A percentile compares a stretch with the other conserved stretches of the same genome.
These are phyloP conservation scores for Gymnorhina tibicen DNA, from an alignment of 2,113 vertebrate species.

Conservation along the genomic window DNA sequence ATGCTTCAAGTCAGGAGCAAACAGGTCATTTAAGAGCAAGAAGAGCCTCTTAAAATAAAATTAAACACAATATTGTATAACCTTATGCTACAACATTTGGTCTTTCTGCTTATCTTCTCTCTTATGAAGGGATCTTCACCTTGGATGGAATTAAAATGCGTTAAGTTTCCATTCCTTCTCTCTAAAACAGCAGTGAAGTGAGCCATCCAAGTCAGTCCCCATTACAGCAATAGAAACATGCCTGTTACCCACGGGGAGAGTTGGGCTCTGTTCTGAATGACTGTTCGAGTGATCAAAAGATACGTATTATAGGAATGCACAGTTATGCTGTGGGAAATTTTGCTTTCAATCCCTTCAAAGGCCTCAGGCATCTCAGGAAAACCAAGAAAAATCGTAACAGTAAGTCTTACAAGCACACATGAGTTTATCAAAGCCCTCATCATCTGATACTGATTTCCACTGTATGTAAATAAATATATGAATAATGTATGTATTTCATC, in stretches of 20 bases:
- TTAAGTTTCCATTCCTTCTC: neutral
- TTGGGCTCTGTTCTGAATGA: neutral
- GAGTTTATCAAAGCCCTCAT: neutral
- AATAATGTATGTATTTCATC: neutral
- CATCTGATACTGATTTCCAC: neutral
- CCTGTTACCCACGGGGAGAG: neutral
- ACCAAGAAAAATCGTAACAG: neutral
- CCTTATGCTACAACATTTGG: neutral
- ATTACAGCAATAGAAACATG: neutral
- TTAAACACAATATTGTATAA: neutral
- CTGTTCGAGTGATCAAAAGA: constrained; percentile 5
- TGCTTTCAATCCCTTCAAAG: constrained; percentile 36
- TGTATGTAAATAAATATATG: neutral
- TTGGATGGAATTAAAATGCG: neutral
- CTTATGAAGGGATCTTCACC: neutral
- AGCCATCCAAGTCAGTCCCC: neutral
- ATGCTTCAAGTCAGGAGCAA: neutral
- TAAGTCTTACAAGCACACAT: neutral
- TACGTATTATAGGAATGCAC: neutral
- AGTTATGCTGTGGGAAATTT: neutral
- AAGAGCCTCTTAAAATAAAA: neutral
- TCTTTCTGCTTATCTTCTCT: neutral
- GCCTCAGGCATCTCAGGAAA: neutral
- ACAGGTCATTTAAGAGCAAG: neutral
- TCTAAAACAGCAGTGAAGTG: neutral